These are phyloP conservation scores for Notodonta ziczac DNA, from an alignment of 2,888 invertebrate species.

Conservation along the genomic window DNA sequence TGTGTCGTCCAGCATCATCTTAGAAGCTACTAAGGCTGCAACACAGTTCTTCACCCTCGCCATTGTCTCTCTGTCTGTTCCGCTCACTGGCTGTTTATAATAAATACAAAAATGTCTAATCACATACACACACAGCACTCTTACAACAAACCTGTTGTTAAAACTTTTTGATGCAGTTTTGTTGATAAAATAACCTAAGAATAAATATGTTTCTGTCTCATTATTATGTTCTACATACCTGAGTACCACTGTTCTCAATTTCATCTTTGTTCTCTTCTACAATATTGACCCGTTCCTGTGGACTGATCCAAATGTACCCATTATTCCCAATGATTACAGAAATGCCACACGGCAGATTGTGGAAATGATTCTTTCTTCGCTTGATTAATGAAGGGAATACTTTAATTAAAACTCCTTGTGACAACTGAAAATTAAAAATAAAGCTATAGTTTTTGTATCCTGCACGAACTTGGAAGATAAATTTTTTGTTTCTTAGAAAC, in stretches of 20 bases:
- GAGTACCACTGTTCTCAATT: slow-evolving; percentile 52
- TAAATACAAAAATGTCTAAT: not conserved
- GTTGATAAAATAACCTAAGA: too few relatives aligned
- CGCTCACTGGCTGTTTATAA: slow-evolving; percentile 86
- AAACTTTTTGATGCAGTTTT: too few relatives aligned
- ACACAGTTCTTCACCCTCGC: slow-evolving; percentile 96
- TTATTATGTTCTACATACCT: slow-evolving; percentile 47
- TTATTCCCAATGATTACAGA: slow-evolving; percentile 98
- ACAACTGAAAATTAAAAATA: slow-evolving; percentile 80
- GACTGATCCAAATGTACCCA: slow-evolving; percentile 97
- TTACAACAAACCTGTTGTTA: too few relatives aligned
- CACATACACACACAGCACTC: too few relatives aligned
- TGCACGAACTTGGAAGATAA: too few relatives aligned
- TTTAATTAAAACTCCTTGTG: slow-evolving; percentile 94
- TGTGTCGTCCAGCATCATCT: slow-evolving; percentile 96
- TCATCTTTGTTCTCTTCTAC: slow-evolving; percentile 82
- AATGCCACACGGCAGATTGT: slow-evolving; percentile 95
- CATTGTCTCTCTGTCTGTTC: slow-evolving; percentile 92
- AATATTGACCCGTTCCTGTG: slow-evolving; percentile 73
- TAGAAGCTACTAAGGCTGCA: slow-evolving; percentile 92
- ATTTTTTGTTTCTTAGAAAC: too few relatives aligned
- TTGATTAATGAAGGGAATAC: slow-evolving; percentile 97
- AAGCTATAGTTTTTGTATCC: not conserved
- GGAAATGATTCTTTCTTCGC: slow-evolving; percentile 97
- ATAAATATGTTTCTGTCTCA: too few relatives aligned